phyloP scores from a whole-genome alignment of 1,140 invertebrate species.

The Cydia splendana region DNA sequence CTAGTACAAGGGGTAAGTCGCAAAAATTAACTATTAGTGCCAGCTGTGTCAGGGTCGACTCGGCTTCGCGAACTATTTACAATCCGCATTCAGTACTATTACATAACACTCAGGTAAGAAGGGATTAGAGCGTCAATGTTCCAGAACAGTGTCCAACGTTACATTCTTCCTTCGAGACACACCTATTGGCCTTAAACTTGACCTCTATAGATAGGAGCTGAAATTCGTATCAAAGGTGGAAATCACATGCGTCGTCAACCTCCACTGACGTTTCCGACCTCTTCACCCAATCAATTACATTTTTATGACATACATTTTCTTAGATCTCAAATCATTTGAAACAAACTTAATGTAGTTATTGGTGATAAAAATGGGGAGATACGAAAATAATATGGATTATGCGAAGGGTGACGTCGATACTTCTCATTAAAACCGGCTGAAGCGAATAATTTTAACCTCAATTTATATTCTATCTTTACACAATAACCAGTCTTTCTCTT shows the following conservation, averaged over 20 bases:
- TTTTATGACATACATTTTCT: slow-evolving; percentile 16
- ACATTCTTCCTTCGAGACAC: slow-evolving; percentile 10
- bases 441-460: slow-evolving; percentile 46
- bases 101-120: slow-evolving; percentile 65
- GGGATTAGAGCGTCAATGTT: slow-evolving; percentile 26
- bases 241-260: slow-evolving; percentile 55
- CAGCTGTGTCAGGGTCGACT: slow-evolving; percentile 71
- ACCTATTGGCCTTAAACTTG: slow-evolving; percentile 61
- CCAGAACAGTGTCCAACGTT: not conserved
- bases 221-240: slow-evolving; percentile 53
- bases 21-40: slow-evolving; percentile 45
- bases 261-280: slow-evolving; percentile 38
- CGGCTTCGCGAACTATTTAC: slow-evolving; percentile 53
- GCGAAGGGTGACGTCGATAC: slow-evolving; percentile 69
- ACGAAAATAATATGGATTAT: slow-evolving; percentile 43
- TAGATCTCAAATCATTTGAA: not conserved
- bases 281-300: slow-evolving; percentile 11
- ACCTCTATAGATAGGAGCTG: slow-evolving; percentile 58
- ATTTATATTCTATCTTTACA: slow-evolving; percentile 31
- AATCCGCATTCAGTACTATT: slow-evolving; percentile 61
- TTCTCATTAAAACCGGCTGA: slow-evolving; percentile 50
- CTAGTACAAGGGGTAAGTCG: slow-evolving; percentile 22
- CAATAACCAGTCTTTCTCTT: not conserved
- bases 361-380: not conserved
- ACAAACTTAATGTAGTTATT: not conserved